Percentiles rank a stretch among this genome's conserved stretches.
Evolutionary conservation across 2,797 vertebrate species (phyloP).

Genomic region (Tarsius wallacei): DNA sequence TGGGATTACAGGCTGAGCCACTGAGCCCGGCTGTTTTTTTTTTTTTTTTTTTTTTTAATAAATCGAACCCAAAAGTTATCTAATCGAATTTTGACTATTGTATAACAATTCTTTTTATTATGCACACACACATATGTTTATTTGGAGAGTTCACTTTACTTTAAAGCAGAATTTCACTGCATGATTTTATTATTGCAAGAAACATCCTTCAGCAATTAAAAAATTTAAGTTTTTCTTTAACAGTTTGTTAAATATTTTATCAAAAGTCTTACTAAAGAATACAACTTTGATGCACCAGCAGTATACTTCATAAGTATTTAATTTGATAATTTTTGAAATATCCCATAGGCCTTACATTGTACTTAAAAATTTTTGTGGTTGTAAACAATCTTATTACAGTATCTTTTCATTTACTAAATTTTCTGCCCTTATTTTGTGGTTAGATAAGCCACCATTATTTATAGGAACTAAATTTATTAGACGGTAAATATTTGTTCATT

Average conservation of each 20-base stretch:
- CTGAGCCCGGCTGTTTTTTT: background rate
- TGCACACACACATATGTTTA: background rate
- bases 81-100: background rate
- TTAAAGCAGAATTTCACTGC: background rate
- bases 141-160: background rate
- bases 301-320: background rate
- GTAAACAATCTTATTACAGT: background rate
- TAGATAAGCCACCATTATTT: background rate
- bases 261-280: background rate
- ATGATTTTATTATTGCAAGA: background rate
- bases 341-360: background rate
- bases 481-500: background rate
- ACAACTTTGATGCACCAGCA: background rate
- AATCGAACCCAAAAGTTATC: background rate
- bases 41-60: background rate
- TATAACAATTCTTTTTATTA: background rate
- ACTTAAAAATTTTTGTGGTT: background rate
- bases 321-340: background rate
- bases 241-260: background rate
- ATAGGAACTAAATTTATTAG: background rate
- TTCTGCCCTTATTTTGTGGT: background rate
- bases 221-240: background rate
- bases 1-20: background rate
- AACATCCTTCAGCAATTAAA: background rate
- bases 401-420: background rate